Evolutionary conservation across 1,140 invertebrate genomes (phyloP), one percentile per base, ranked within the genome.

Genomic region (Leucophenga varia): DNA sequence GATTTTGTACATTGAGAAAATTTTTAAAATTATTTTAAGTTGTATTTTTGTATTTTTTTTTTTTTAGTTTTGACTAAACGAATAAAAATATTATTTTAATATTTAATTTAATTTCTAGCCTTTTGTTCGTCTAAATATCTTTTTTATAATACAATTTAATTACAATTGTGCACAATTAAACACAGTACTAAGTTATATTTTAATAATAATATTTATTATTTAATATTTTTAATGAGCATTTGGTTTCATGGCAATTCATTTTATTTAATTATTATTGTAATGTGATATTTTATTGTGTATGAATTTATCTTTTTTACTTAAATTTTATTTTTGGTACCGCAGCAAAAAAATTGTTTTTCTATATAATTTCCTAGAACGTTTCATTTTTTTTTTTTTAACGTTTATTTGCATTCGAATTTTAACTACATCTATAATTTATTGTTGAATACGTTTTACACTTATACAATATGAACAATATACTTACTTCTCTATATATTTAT

Each of bases 301-400:
- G 3, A 9, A 16, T 35, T 35, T 35, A 13, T 16, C 13, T 35
- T 35, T 6, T 16, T 13, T 35, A 13, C 14, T 35, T 35, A 16
- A 17, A 35, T 35, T 40, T 28, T n/a, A 28, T 14, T 42, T 47
- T 32, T 30, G 9, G 22, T 14, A 30, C 38, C 43, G 22, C 31
- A 32, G 28, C 10, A 28, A 14, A 25, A 8, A 35, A 40, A 41
- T 21, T 36, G 36, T 30, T 44, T 52, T 41, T 17, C 7, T 6
- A n/a, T 37, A 18, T 14, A 22, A 36, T 45, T 47, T 43, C 16
- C 32, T 35, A 35, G 14, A 35, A 35, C 37, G 21, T 25, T 41
- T 43, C 16, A 40, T 17, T 47, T 49, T 36, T 14, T 49, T 38
- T 32, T 20, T 25, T 36, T 28, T n/a, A n/a, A 22, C 31, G 16